These are phyloP conservation scores for Plestiodon gilberti DNA, from an alignment of 2,113 vertebrate genomes.

Conservation along the genomic window DNA sequence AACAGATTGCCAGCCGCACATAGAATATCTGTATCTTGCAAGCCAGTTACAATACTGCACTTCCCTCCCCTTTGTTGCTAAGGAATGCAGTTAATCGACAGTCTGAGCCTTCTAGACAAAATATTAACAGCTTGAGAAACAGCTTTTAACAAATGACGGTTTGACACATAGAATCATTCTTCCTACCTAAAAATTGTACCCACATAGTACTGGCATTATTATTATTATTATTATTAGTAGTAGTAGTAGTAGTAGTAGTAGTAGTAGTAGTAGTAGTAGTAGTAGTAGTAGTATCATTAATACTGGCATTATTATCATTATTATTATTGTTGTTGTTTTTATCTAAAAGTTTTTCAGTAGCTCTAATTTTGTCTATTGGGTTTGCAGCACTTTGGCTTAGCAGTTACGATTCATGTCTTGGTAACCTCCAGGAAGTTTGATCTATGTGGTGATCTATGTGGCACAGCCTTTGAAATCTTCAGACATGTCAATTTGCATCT, in stretches of 20 bases:
- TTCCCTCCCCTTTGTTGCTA: not conserved
- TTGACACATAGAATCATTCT: conserved; percentile 10
- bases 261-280: no score
- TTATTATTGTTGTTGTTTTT: no score
- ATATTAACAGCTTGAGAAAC: not conserved
- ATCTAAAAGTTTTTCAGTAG: not conserved
- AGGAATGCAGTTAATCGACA: conserved; percentile 15
- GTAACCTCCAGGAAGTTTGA: not conserved
- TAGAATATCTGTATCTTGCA: conserved; percentile 23
- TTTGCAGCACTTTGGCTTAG: not conserved
- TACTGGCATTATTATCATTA: no score
- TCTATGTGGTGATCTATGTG: not conserved
- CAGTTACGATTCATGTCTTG: not conserved
- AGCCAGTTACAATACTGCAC: conserved; percentile 20
- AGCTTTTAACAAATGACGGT: conserved; percentile 19
- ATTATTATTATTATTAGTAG: no score
- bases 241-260: no score
- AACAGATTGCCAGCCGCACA: conserved; percentile 25
- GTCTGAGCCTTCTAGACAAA: conserved; percentile 8
- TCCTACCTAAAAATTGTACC: not conserved
- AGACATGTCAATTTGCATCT: not conserved
- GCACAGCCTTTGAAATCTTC: not conserved
- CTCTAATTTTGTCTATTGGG: not conserved
- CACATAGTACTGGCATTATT: not conserved
- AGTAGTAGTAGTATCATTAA: no score